Evolutionary conservation across 2,888 invertebrate species (phyloP).

Genomic region (Cylloceria caligata): DNA sequence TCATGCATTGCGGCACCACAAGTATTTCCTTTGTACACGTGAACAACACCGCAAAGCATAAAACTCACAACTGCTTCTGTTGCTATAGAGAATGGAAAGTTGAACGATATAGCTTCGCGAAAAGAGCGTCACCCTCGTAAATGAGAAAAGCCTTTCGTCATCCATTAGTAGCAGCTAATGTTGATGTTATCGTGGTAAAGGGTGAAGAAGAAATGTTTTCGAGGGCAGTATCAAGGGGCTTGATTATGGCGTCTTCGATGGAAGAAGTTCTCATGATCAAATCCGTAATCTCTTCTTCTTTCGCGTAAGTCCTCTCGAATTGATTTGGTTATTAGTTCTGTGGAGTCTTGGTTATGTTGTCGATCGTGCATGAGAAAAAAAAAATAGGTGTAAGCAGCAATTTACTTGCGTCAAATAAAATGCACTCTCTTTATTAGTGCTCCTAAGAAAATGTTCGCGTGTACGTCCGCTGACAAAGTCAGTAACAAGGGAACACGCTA

Average conservation of each 20-base stretch:
- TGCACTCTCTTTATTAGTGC: not conserved
- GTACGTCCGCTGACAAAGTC: not conserved
- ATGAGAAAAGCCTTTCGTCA: slow-evolving; percentile 34
- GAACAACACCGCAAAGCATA: slow-evolving; percentile 20
- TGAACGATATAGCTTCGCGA: slow-evolving; percentile 46
- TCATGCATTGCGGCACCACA: slow-evolving; percentile 17
- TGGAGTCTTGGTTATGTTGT: not conserved
- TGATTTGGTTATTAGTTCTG: slow-evolving; percentile 42
- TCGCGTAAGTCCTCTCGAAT: slow-evolving; percentile 34
- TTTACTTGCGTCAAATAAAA: not conserved
- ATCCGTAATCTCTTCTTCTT: slow-evolving; percentile 36
- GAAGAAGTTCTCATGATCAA: slow-evolving; percentile 20
- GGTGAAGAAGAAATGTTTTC: slow-evolving; percentile 16
- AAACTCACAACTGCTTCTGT: slow-evolving; percentile 19
- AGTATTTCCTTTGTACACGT: slow-evolving; percentile 31
- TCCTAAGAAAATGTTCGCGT: not conserved
- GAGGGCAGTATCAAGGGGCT: slow-evolving; percentile 23
- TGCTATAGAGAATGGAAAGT: slow-evolving; percentile 41
- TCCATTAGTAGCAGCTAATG: slow-evolving; percentile 47
- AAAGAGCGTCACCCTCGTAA: slow-evolving; percentile 51
- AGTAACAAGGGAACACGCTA: not conserved
- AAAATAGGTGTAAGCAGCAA: not conserved
- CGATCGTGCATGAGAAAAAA: not conserved
- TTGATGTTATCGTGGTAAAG: slow-evolving; percentile 15
- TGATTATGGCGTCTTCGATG: slow-evolving; percentile 25